Percentiles rank a stretch among this genome's conserved stretches.
These are phyloP conservation scores for Ramazzottius varieornatus DNA, from an alignment of 2,888 invertebrate genomes.

Conservation along the genomic window DNA sequence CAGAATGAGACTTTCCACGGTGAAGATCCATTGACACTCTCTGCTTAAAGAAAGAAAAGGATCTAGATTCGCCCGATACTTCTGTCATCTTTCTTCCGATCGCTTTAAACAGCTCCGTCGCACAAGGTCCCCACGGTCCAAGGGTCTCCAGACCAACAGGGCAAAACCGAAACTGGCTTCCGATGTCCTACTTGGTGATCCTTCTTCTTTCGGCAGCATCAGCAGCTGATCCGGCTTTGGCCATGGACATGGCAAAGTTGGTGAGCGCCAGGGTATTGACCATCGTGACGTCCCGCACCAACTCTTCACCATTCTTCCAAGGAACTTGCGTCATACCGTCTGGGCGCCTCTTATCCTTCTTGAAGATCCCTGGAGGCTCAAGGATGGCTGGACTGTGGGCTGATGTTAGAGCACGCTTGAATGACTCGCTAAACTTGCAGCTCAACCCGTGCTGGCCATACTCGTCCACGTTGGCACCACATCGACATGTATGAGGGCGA, in stretches of 20 bases:
- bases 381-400: neutral
- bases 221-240: neutral
- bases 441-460: neutral
- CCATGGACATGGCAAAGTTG: neutral
- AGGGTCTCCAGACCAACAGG: no score
- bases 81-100: no score
- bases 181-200: no score
- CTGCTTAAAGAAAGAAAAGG: no score
- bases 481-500: neutral
- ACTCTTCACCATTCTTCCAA: neutral
- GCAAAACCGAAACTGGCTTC: no score
- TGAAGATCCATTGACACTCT: no score
- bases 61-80: no score
- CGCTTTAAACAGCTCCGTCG: no score
- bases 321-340: neutral
- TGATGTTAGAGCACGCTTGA: neutral
- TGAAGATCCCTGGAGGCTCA: neutral
- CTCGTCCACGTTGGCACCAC: neutral
- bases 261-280: neutral
- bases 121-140: no score
- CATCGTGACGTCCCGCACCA: neutral
- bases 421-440: neutral
- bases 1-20: no score
- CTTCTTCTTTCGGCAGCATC: neutral
- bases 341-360: neutral